phyloP scores from a whole-genome alignment of 2,888 invertebrate species.

The Plebejus anna region DNA sequence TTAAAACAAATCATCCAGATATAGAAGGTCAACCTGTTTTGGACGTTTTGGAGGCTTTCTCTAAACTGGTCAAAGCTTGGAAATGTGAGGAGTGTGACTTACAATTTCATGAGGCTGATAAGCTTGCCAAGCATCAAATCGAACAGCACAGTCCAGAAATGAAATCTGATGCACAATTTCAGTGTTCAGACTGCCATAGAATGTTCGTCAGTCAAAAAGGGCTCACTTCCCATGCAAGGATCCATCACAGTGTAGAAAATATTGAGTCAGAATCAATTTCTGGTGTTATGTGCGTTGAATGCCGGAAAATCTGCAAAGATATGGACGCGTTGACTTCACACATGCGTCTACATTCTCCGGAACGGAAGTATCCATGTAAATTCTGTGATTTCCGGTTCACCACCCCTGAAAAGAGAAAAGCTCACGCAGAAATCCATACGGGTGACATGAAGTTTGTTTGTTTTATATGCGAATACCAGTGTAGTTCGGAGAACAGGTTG shows the following conservation, averaged over 20 bases:
- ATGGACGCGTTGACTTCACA: constrained; percentile 62
- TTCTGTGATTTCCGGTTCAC: constrained; percentile 72
- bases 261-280: constrained; percentile 50
- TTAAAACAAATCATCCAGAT: constrained; percentile 62
- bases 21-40: constrained; percentile 64
- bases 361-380: constrained; percentile 68
- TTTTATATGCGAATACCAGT: constrained; percentile 72
- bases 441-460: constrained; percentile 74
- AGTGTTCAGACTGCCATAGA: constrained; percentile 65
- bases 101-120: constrained; percentile 69
- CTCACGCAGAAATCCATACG: constrained; percentile 65
- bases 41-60: constrained; percentile 67
- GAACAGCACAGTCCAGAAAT: constrained; percentile 62
- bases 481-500: constrained; percentile 66
- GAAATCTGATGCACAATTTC: constrained; percentile 59
- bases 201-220: constrained; percentile 67
- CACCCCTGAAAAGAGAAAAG: constrained; percentile 62
- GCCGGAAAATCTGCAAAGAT: constrained; percentile 68
- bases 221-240: constrained; percentile 61
- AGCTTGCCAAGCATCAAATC: constrained; percentile 64
- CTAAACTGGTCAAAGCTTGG: constrained; percentile 68
- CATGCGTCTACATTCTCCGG: constrained; percentile 65
- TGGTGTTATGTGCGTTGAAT: constrained; percentile 68
- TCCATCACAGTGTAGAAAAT: constrained; percentile 58
- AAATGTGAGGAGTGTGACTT: constrained; percentile 70